Conservation (phyloP, 2,888 invertebrate species). For the Acholoe squamosa region DNA sequence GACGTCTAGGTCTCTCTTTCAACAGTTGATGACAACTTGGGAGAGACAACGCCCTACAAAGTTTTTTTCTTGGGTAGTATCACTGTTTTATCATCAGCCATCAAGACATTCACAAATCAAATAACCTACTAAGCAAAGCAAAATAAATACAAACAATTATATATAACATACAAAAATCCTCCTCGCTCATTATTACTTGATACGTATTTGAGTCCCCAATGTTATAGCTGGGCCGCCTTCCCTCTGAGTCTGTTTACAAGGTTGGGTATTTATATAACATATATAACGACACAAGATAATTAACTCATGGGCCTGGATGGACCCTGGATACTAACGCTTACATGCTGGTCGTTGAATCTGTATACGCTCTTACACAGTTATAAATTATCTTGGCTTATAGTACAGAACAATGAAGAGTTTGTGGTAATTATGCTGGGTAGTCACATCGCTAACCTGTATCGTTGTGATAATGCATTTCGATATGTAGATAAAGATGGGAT, state of each 20-base stretch:
- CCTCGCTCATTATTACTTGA: neutral
- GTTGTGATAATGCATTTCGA: conserved; percentile 37
- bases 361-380: conserved; percentile 13
- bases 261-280: conserved; percentile 24
- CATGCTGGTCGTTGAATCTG: neutral
- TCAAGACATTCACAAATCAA: conserved; percentile 11
- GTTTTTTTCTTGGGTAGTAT: no score
- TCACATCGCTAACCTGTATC: conserved; percentile 11
- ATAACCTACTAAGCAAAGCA: conserved; percentile 41
- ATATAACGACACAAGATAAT: neutral
- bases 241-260: conserved; percentile 14
- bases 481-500: conserved; percentile 33
- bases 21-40: no score
- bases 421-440: conserved; percentile 9
- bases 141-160: conserved; percentile 57
- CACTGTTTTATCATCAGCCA: neutral
- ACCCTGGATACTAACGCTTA: neutral
- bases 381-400: conserved; percentile 5
- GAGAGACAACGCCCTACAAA: no score
- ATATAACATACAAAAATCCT: conserved; percentile 8
- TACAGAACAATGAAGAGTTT: neutral
- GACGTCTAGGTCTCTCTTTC: no score
- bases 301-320: neutral
- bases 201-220: neutral
- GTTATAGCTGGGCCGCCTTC: conserved; percentile 1